Evolutionary conservation across 2,888 invertebrate species (phyloP).

Genomic region (Xestia c-nigrum): DNA sequence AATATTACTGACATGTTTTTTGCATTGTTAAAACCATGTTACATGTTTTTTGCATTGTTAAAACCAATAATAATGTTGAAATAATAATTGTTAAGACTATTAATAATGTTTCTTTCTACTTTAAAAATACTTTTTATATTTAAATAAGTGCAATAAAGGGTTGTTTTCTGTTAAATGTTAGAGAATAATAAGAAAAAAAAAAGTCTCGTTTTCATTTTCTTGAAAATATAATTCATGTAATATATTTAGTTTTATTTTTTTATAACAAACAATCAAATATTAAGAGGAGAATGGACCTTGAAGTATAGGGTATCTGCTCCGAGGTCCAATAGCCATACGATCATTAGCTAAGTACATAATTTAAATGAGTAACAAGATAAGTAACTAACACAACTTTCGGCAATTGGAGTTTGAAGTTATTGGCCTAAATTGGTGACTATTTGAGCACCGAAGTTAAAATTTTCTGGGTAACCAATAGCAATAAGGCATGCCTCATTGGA

Average conservation of each 20-base stretch:
- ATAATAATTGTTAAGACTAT: constrained; percentile 41
- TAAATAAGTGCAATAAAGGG: constrained; percentile 31
- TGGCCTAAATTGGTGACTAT: no score
- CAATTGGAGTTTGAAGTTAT: no score
- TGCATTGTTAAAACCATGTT: constrained; percentile 2
- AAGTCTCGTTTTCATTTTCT: constrained; percentile 24
- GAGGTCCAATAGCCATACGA: no score
- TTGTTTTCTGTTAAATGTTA: constrained; percentile 56
- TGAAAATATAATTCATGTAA: constrained; percentile 48
- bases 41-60: constrained; percentile 28
- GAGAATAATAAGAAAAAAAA: constrained; percentile 15
- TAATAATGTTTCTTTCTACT: constrained; percentile 39
- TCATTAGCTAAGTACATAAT: no score
- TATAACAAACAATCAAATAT: constrained; percentile 8
- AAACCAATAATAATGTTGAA: constrained; percentile 4
- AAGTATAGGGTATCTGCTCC: no score
- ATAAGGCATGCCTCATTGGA: no score
- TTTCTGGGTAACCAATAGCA: no score
- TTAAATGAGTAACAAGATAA: no score
- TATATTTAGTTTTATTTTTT: constrained; percentile 30
- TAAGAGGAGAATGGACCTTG: background rate
- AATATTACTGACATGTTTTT: constrained; percentile 40
- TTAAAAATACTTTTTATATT: constrained; percentile 26
- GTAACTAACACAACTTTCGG: no score
- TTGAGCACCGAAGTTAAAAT: no score